Evolutionary conservation across 2,113 vertebrate genomes (phyloP).

Genomic region (Caranx ignobilis): DNA sequence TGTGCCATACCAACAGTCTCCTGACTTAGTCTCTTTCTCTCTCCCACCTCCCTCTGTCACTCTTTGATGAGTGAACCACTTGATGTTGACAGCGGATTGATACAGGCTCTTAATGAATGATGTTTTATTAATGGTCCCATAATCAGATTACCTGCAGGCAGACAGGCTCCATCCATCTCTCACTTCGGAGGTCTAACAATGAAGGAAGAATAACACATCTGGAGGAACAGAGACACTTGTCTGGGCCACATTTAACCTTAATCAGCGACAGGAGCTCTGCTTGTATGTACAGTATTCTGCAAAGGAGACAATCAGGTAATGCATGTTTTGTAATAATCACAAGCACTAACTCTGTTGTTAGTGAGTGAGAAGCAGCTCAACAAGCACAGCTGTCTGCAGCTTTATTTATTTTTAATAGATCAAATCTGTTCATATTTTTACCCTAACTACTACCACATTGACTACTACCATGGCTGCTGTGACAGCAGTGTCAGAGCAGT

Average conservation of each 20-base stretch:
- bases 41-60: constrained; percentile 31
- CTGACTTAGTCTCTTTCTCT: constrained; percentile 15
- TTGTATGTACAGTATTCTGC: not conserved
- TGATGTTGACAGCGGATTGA: constrained; percentile 76
- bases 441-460: not conserved
- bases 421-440: not conserved
- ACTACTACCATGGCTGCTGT: not conserved
- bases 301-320: constrained; percentile 18
- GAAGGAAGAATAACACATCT: constrained; percentile 68
- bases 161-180: constrained; percentile 77
- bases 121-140: constrained; percentile 82
- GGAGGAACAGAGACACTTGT: constrained; percentile 28
- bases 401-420: not conserved
- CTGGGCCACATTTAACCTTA: constrained; percentile 24
- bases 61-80: constrained; percentile 68
- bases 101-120: constrained; percentile 79
- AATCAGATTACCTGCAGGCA: constrained; percentile 82
- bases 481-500: not conserved
- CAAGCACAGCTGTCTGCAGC: not conserved
- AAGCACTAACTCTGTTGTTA: not conserved
- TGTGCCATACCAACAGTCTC: constrained; percentile 2
- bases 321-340: constrained; percentile 1
- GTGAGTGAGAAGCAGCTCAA: not conserved
- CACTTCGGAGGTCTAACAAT: constrained; percentile 55
- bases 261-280: not conserved